Conservation (phyloP, 2,113 vertebrate genomes). For the Nothocercus julius region DNA sequence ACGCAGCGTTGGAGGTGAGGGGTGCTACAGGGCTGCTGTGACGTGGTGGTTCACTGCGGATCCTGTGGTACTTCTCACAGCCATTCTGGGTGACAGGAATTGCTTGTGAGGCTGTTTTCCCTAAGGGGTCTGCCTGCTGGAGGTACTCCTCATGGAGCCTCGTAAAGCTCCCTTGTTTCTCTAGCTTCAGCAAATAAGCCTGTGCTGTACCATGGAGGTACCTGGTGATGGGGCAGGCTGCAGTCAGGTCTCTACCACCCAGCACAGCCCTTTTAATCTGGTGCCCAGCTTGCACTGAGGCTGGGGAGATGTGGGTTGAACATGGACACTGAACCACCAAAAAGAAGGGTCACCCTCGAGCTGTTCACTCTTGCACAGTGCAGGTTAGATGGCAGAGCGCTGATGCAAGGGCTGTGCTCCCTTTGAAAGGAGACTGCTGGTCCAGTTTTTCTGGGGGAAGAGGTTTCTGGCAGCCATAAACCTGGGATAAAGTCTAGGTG, state of each 20-base stretch:
- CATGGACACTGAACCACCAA: neutral
- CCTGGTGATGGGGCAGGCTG: neutral
- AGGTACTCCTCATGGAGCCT: too few species aligned
- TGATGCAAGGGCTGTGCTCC: neutral
- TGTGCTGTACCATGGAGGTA: neutral
- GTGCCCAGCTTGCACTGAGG: neutral
- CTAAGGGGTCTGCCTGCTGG: too few species aligned
- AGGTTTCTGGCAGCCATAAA: neutral
- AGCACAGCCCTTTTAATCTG: fast-evolving
- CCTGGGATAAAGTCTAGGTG: neutral
- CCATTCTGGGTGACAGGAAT: neutral
- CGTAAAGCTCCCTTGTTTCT: neutral
- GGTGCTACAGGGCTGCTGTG: neutral
- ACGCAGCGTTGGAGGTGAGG: fast-evolving
- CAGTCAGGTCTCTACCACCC: neutral
- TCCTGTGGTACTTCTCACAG: neutral
- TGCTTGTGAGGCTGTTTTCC: neutral
- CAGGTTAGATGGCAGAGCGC: neutral
- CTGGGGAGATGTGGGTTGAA: neutral
- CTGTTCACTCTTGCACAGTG: neutral
- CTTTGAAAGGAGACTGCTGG: too few species aligned
- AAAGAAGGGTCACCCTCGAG: neutral
- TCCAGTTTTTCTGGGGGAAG: neutral
- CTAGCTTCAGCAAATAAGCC: neutral
- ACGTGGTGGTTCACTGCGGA: neutral